Percentiles rank a stretch among this genome's conserved stretches.
Evolutionary conservation across 2,113 vertebrate species (phyloP).

Genomic region (Cyprinodon brontotheroides): DNA sequence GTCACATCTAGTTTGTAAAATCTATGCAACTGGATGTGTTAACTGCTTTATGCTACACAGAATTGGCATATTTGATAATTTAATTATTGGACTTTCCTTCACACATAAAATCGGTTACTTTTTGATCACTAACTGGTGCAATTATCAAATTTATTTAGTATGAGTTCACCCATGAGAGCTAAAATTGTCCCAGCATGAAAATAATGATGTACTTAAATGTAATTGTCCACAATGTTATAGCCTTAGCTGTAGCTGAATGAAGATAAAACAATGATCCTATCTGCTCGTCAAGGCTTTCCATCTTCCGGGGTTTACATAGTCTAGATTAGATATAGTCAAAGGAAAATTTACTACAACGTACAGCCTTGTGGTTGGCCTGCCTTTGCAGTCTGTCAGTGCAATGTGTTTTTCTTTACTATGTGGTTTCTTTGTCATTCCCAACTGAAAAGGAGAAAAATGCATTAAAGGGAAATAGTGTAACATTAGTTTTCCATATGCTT

Average conservation of each 20-base stretch:
- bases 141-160: constrained; percentile 19
- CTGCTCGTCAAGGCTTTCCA: constrained; percentile 34
- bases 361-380: constrained; percentile 22
- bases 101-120: not conserved
- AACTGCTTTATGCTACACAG: not conserved
- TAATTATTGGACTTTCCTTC: not conserved
- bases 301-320: constrained; percentile 33
- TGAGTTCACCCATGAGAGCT: constrained; percentile 6
- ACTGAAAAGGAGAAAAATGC: constrained; percentile 26
- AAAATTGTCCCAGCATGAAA: constrained; percentile 29
- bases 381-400: constrained; percentile 24
- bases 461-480: constrained; percentile 34
- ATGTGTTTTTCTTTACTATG: constrained; percentile 57
- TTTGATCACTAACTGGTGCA: not conserved
- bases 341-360: constrained; percentile 45
- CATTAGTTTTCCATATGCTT: constrained; percentile 34
- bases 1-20: not conserved
- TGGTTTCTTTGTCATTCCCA: constrained; percentile 35
- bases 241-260: constrained; percentile 40
- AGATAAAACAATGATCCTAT: constrained; percentile 14
- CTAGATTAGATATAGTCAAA: constrained; percentile 50
- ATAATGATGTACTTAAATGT: constrained; percentile 39
- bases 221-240: constrained; percentile 24
- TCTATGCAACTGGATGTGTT: not conserved
- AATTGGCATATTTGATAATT: not conserved